Base-by-base conservation (phyloP, 1,140 invertebrate genomes). In the Samia ricini region DNA sequence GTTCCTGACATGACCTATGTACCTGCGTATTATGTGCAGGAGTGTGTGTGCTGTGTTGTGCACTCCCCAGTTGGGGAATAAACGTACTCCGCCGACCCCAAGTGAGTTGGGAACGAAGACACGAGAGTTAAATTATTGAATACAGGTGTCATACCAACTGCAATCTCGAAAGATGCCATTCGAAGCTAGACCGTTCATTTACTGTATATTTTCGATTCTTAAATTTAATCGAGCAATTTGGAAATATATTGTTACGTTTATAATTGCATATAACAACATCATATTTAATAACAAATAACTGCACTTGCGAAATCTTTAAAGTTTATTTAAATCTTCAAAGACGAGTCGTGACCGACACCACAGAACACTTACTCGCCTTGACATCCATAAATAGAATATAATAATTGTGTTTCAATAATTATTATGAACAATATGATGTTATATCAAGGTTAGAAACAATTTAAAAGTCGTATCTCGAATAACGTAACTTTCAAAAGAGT, bases 321-420 rank as follows among this genome's bases (percentile, higher is more conserved):
- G 2, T 42, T 42, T 1, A 42, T 42, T 15, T 15, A 42, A 42
- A 12, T 0, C n/a, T 42, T 15, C 20, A n/a, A 55, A 29, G 56
- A 57, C 21, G 56, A 12, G 26, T 57, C 56, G 56, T 57, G 56
- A 57, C 29, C 56, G 26, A 42, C 12, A 42, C 33, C 10, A 42
- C 33, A 42, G 33, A 10, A 12, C 8, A 57, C 29, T 8, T 8
- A 19, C 26, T 57, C 56, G 29, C 56, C 56, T 57, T 57, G 56
- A 57, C 56, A 57, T 19, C 26, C 36, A 57, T 57, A 42, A 42
- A 42, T 42, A 8, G 7, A 15, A 42, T 3, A 15, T 19, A 55
- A 55, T 55, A 55, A 55, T 55, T 24, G 15, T 24, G 24, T n/a
- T 55, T 55, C 22, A n/a, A 23, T 42, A 42, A 42, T 15, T n/a